Base-by-base conservation (phyloP, 2,797 vertebrate species). In the Choloepus didactylus region DNA sequence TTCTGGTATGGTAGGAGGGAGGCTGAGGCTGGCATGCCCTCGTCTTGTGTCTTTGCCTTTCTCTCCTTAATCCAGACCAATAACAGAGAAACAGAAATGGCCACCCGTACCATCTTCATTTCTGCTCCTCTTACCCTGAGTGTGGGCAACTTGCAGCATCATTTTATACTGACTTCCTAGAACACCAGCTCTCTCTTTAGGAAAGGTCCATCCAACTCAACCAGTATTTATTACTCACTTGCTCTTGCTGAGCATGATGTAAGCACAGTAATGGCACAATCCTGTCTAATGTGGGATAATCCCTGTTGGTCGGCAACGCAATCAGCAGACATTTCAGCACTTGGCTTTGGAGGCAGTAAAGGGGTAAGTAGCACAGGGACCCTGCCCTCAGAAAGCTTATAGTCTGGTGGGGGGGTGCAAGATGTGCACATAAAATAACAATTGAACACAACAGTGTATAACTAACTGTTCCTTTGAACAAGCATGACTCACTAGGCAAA, bases 321-420 rank as follows among this genome's bases (percentile, higher is more conserved):
- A 18, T 16, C 21, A 64, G 41, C 75, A 83, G 46, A 29, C 38
- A 69, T 66, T 27, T 69, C 29, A 60, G 76, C 72, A 41, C 31
- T 56, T 59, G 87, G 46, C 29, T 89, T 27, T 72, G 66, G 72
- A 44, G 73, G 38, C 38, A 35, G n/a, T 82, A 21, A 12, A 41
- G 10, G 4, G n/a, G 59, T 76, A 69, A 93, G 80, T 9, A 85
- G 31, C 73, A 14, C 14, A 25, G 6, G 64, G 64, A 19, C 38
- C 69, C n/a, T 82, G 77, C 15, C n/a, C n/a, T 76, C 31, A 69
- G 56, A 72, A 79, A 94, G 64, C 31, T 75, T 72, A 75, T 3
- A 60, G 2, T 72, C 54, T 86, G 41, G 31, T 9, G n/a, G 59
- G 56, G 56, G 54, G 60, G 54, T 49, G 8, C 8, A 77, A 87